phyloP scores from a whole-genome alignment of 2,113 vertebrate species.

The Chamaetylas fuelleborni region DNA sequence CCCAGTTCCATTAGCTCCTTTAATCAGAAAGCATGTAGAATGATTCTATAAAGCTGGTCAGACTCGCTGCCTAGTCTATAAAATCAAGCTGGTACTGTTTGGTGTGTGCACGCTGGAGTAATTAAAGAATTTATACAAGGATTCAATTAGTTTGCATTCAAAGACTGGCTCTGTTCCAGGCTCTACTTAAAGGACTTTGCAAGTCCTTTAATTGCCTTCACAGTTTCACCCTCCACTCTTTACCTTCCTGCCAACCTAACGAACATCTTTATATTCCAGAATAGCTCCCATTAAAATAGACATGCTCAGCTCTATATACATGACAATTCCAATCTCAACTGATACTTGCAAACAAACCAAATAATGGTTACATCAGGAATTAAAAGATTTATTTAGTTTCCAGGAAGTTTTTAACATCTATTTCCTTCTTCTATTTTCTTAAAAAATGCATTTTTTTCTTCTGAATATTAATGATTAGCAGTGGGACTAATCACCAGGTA shows the following conservation, averaged over 20 bases:
- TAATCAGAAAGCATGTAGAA: neutral
- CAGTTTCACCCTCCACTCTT: neutral
- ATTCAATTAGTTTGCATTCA: constrained; percentile 13
- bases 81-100: neutral
- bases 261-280: neutral
- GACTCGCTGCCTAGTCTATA: neutral
- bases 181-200: neutral
- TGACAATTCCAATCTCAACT: neutral
- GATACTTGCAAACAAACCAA: neutral
- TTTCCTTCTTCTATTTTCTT: neutral
- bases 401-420: neutral
- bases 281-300: neutral
- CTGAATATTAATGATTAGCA: neutral
- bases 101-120: neutral
- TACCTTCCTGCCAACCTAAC: neutral
- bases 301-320: neutral
- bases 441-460: neutral
- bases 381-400: neutral
- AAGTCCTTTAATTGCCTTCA: neutral
- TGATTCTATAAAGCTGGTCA: neutral
- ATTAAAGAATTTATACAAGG: constrained; percentile 22
- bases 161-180: neutral
- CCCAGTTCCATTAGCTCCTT: neutral
- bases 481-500: neutral
- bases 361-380: neutral